Percentiles rank a stretch among this genome's conserved stretches.
These are phyloP conservation scores for Hydrozoanthus gracilis DNA, from an alignment of 92 coral and sea anemone genomes.

Conservation along the genomic window DNA sequence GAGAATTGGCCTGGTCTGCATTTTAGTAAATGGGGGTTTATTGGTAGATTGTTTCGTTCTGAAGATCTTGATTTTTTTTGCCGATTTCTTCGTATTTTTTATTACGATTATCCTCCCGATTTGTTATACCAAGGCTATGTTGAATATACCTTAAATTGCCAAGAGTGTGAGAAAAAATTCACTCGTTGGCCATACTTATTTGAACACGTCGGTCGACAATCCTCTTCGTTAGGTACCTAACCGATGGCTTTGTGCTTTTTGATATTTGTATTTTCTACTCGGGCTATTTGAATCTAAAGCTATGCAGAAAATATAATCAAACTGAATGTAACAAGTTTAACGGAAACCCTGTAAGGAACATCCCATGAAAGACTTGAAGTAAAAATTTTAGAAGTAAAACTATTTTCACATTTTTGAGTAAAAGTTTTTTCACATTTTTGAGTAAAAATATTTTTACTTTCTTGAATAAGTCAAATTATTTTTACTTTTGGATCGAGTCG, in stretches of 20 bases:
- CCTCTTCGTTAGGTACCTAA: constrained; percentile 89
- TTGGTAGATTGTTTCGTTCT: constrained; percentile 80
- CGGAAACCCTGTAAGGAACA: too few species aligned
- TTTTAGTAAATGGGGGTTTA: constrained; percentile 74
- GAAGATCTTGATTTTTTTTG: constrained; percentile 67
- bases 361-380: too few species aligned
- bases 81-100: constrained; percentile 70
- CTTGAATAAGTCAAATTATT: too few species aligned
- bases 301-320: not conserved
- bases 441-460: too few species aligned
- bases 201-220: constrained; percentile 83
- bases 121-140: constrained; percentile 18
- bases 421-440: too few species aligned
- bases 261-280: not conserved
- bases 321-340: too few species aligned
- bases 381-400: too few species aligned
- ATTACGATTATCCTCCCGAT: constrained; percentile 67
- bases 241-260: not conserved
- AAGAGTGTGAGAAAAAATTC: not conserved
- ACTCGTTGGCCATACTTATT: constrained; percentile 54
- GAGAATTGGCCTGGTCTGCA: constrained; percentile 62
- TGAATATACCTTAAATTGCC: not conserved
- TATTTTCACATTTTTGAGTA: too few species aligned
- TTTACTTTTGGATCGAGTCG: too few species aligned
- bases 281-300: not conserved